Evolutionary conservation across 2,797 vertebrate species (phyloP).

Genomic region (Clamator glandarius): DNA sequence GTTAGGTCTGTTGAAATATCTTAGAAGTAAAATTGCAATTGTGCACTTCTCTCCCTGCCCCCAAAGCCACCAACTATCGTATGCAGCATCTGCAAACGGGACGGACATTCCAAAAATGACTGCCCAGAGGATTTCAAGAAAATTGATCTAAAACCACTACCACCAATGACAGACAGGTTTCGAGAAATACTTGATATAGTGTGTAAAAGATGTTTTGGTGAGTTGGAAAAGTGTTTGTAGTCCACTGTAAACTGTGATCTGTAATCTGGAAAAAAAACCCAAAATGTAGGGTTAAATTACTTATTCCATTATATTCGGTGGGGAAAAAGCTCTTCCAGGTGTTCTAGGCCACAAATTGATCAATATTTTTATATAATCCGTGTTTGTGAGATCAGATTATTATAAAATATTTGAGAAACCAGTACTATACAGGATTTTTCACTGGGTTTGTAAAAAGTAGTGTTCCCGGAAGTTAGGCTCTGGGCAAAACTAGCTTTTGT

Average conservation of each 20-base stretch:
- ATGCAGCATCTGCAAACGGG: conserved; percentile 98
- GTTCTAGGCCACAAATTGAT: not conserved
- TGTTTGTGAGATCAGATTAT: not conserved
- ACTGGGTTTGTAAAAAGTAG: not conserved
- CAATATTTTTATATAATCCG: not conserved
- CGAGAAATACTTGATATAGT: conserved; percentile 94
- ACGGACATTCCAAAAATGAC: conserved; percentile 96
- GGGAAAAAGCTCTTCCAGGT: not conserved
- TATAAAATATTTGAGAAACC: not conserved
- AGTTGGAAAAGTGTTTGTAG: conserved; percentile 26
- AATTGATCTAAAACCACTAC: conserved; percentile 93
- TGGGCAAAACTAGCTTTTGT: not conserved
- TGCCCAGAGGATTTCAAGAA: conserved; percentile 99
- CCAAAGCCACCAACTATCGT: conserved; percentile 94
- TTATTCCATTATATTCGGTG: not conserved
- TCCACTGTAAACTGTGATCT: not conserved
- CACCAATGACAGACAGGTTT: conserved; percentile 91
- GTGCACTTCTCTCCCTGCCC: not conserved
- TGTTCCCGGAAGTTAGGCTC: not conserved
- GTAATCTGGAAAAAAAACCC: not conserved
- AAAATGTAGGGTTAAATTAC: not conserved
- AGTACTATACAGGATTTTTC: not conserved
- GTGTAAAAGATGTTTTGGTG: conserved; percentile 93
- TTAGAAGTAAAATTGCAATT: not conserved
- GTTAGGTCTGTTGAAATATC: not conserved